Base-by-base conservation (phyloP, 2,113 vertebrate species). In the Lampris megalopsis region DNA sequence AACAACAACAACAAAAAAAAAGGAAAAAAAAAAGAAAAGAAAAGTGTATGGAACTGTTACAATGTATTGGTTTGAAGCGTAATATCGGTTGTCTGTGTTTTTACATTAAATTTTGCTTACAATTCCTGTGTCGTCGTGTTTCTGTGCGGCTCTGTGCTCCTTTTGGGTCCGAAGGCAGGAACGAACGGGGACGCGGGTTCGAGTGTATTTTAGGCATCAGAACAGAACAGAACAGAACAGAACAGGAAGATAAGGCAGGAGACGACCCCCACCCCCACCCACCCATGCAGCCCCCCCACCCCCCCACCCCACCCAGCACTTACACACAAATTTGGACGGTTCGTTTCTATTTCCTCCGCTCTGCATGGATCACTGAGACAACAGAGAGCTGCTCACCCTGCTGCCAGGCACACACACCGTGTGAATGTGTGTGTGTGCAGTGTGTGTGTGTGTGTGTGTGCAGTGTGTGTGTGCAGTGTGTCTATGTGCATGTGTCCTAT, bases 31-130 rank as follows among this genome's bases (percentile, higher is more conserved):
- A 24, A 24, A 24, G 24, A 24, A 24, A 24, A 24, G 24, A 24
- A 24, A 82, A 84, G 79, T 93, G 91, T 94, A 93, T 92, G 87
- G 88, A 79, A 80, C 91, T 88, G 86, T 91, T 74, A 82, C 87
- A 73, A 83, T 81, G 80, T 92, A 90, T 68, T 63, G 59, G 84
- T 70, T 86, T 89, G 89, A 89, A 85, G 71, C 93, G 93, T 91
- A 89, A 92, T 93, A 93, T 90, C 82, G 85, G 72, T 91, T 88
- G 87, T 92, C 86, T 91, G 88, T 89, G 80, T 88, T 90, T 92
- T 92, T 92, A 88, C 92, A 94, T 94, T 94, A 94, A 94, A 93
- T 89, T 84, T 88, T 86, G 86, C 91, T 91, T 85, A 81, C 90
- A 89, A 87, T 92, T 24, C 24, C 24, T 83, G 86, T 93, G 86